Conservation (phyloP, 2,888 invertebrate species). For the Saturnia japonica region DNA sequence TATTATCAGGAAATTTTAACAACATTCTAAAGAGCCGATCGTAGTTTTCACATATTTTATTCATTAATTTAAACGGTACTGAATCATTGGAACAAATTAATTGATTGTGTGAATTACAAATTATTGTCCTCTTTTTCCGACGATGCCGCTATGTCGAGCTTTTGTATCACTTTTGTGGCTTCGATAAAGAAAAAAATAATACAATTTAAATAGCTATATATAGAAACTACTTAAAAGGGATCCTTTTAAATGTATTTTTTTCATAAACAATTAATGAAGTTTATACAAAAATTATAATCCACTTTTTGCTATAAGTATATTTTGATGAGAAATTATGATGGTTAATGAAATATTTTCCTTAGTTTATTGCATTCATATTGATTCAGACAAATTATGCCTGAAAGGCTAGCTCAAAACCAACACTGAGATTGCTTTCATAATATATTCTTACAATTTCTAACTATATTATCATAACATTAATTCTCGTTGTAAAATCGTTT, state of each 20-base stretch:
- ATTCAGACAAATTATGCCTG: not conserved
- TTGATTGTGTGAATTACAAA: not conserved
- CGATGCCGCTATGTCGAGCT: not conserved
- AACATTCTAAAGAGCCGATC: not conserved
- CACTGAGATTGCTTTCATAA: not conserved
- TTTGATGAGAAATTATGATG: not conserved
- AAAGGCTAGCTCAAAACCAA: not conserved
- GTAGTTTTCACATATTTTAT: not conserved
- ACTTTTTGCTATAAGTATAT: not conserved
- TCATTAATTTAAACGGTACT: not conserved
- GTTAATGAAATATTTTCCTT: not conserved
- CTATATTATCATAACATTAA: too few species aligned
- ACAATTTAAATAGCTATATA: not conserved
- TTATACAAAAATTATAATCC: not conserved
- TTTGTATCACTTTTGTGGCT: not conserved
- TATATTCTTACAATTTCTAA: too few species aligned
- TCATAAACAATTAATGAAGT: not conserved
- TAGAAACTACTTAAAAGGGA: not conserved
- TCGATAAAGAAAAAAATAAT: not conserved
- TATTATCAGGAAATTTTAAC: not conserved
- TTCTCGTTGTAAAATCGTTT: too few species aligned
- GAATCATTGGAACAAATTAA: not conserved
- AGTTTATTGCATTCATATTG: not conserved
- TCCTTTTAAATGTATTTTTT: not conserved
- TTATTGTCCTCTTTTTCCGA: not conserved